Percentiles rank a stretch among this genome's conserved stretches.
Conservation (phyloP, 2,797 vertebrate species). For the Gastrophryne carolinensis region DNA sequence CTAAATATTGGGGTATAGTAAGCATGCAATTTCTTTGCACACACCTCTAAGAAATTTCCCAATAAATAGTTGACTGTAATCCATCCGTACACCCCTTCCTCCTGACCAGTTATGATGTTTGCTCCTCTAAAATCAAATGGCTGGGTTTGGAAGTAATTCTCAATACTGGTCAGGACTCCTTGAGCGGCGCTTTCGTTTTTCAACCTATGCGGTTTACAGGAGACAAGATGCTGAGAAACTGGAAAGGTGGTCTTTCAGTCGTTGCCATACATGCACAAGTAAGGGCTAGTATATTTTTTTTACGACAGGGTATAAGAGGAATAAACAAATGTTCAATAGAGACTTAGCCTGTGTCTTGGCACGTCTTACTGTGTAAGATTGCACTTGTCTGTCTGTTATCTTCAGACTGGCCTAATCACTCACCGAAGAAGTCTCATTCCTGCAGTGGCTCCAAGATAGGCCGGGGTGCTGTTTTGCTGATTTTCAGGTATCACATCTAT, state of each 20-base stretch:
- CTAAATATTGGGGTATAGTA: slow-evolving; percentile 43
- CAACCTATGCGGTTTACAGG: slow-evolving; percentile 73
- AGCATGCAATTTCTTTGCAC: slow-evolving; percentile 68
- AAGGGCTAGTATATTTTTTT: not conserved
- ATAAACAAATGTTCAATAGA: not conserved
- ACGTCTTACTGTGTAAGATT: not conserved
- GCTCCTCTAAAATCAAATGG: slow-evolving; percentile 88
- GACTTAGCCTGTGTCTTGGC: not conserved
- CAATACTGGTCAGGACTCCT: slow-evolving; percentile 75
- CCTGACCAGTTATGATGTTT: slow-evolving; percentile 87
- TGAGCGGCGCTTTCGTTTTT: slow-evolving; percentile 75
- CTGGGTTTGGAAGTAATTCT: slow-evolving; percentile 77
- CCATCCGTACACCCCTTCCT: slow-evolving; percentile 95
- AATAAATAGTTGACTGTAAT: slow-evolving; percentile 96
- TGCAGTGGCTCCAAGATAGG: slow-evolving; percentile 91
- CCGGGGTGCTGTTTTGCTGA: slow-evolving; percentile 73
- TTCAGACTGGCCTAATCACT: slow-evolving; percentile 11
- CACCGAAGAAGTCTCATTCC: slow-evolving; percentile 94
- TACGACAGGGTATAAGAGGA: not conserved
- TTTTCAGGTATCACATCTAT: slow-evolving; percentile 68
- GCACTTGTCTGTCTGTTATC: not conserved
- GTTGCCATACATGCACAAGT: not conserved
- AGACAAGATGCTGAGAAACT: slow-evolving; percentile 64
- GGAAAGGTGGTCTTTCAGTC: slow-evolving; percentile 46
- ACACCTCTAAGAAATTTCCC: slow-evolving; percentile 91